Base-by-base conservation (phyloP, 2,113 vertebrate genomes). In the Amphiprion percula region DNA sequence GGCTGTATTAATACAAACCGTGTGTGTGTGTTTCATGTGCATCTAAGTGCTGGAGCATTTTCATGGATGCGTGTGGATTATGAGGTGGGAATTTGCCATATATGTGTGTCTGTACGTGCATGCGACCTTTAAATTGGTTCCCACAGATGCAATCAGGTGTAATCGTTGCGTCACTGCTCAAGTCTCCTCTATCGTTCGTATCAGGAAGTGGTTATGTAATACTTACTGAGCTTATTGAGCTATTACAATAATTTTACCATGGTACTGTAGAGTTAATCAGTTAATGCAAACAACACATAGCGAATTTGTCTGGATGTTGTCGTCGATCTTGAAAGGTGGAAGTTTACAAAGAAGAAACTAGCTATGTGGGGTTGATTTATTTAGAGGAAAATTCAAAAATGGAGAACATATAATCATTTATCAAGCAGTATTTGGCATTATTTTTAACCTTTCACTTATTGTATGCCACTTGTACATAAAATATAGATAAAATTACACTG, bases 151-250 rank as follows among this genome's bases (percentile, higher is more conserved):
- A 63, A 84, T 79, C 77, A 66, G 70, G 24, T 17, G 6, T 50
- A 64, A 81, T 73, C 50, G 23, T 37, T 68, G 50, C 54, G 12
- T 52, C 60, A 63, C 59, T 46, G n/a, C 12, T 54, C 41, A 52
- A 62, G 12, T 75, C 63, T 68, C n/a, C 16, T 12, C 68, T 74
- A 77, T 85, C 67, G 74, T 54, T 61, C 55, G 7, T 16, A 63
- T 56, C 79, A 72, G 79, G 50, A 87, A 68, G 59, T 2, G 16
- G 69, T 90, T 85, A 88, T 71, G 73, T 50, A 86, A 85, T 49
- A 77, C 59, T 41, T 55, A 66, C 47, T 58, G 23, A 52, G 55
- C 24, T 74, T 59, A 55, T 56, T 56, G 50, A 68, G 33, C 74
- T 72, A 62, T 78, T 84, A 72, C 16, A 52, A 54, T 78, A 66